A percentile compares a stretch with the other conserved stretches of the same genome.
Evolutionary conservation across 2,888 invertebrate genomes (phyloP).

Genomic region (Barypeithes pellucidus): DNA sequence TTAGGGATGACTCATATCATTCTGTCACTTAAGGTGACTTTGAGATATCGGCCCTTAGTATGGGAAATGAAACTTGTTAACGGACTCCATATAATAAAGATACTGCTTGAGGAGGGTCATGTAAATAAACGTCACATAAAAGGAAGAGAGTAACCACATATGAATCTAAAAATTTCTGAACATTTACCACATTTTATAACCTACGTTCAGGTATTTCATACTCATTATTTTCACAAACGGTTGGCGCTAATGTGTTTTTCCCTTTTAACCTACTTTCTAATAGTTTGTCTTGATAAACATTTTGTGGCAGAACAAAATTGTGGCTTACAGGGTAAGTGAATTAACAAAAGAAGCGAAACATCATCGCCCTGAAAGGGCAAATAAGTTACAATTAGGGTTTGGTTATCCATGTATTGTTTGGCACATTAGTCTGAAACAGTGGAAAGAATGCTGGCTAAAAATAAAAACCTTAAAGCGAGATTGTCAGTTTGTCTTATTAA

Average conservation of each 20-base stretch:
- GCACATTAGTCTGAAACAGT: too few species aligned
- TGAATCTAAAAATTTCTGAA: background rate
- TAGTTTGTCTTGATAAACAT: constrained; percentile 14
- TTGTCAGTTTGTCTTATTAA: too few species aligned
- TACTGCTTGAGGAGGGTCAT: background rate
- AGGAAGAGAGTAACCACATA: background rate
- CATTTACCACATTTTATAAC: background rate
- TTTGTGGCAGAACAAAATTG: background rate
- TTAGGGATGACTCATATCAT: too few species aligned
- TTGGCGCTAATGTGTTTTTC: constrained; percentile 6
- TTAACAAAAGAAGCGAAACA: background rate
- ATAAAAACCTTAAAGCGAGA: too few species aligned
- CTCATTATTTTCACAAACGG: constrained; percentile 4
- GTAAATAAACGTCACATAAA: too few species aligned
- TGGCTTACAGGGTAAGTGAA: constrained; percentile 5
- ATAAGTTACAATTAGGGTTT: background rate
- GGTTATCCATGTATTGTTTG: too few species aligned
- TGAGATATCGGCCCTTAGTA: too few species aligned
- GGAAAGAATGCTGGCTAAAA: too few species aligned
- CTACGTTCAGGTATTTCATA: background rate
- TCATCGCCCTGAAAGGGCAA: background rate
- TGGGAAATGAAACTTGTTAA: too few species aligned
- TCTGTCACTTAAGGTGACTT: too few species aligned
- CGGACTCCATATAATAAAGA: too few species aligned
- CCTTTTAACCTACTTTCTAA: constrained; percentile 13